Evolutionary conservation across 2,888 invertebrate genomes (phyloP), one percentile per base, ranked within the genome.

Genomic region (Acronicta aceris): DNA sequence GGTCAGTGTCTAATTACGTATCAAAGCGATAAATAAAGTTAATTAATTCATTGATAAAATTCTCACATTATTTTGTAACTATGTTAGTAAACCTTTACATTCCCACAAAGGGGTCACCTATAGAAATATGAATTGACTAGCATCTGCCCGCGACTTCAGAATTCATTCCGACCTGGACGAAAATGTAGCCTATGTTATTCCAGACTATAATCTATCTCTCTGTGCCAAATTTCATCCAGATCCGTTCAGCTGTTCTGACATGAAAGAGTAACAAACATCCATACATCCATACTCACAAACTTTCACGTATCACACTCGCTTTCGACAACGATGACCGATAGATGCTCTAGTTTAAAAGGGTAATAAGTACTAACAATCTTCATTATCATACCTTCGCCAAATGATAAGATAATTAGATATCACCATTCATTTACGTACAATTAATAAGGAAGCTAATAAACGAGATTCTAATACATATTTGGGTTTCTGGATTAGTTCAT

Each of bases 31-130:
- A 33, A 59, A 52, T 41, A 27, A 1, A 58, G 42, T 53, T 54
- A 33, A 74, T 69, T 59, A 69, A 74, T 62, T 71, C 71, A 67
- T 65, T 74, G 68, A 69, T 53, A n/a, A 25, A 60, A 52, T 67
- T 64, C 58, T 63, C 59, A 59, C 59, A 64, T n/a, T n/a, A n/a
- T n/a, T 21, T 43, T 12, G 15, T 42, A 40, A 40, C 36, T 21
- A 50, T 59, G 45, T 57, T 68, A 53, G 47, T 68, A 65, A 69
- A 73, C 46, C 58, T 64, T 61, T 50, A 33, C 43, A 25, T 5
- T 30, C 42, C 0, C 33, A 25, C 2, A 56, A n/a, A 50, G 55
- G 65, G 70, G 65, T 68, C 58, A 70, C 51, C 36, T 36, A 33
- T 45, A 55, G 41, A 30, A 56, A n/a, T n/a, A n/a, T n/a, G n/a